These are phyloP conservation scores for Oryctolagus cuniculus DNA, from an alignment of 2,113 vertebrate genomes.

Conservation along the genomic window DNA sequence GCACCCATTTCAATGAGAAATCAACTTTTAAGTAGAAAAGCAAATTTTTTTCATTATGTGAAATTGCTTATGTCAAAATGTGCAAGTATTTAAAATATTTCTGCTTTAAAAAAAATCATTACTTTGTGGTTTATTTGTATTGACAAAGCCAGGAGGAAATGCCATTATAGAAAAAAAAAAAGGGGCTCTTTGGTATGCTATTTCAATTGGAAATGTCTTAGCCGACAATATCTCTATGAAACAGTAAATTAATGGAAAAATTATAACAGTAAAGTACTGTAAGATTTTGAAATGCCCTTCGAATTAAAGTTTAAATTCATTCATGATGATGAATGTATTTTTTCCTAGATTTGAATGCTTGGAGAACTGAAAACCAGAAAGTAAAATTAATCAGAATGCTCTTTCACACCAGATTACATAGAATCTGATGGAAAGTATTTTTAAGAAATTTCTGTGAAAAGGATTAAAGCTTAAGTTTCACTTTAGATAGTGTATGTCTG, in stretches of 20 bases:
- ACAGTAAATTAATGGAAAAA: conserved; percentile 20
- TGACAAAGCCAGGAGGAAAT: background rate
- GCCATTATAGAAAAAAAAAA: background rate
- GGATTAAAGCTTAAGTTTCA: background rate
- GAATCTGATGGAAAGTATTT: background rate
- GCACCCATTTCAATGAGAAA: background rate
- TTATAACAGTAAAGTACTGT: background rate
- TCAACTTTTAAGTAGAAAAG: conserved; percentile 33
- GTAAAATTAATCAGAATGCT: conserved; percentile 33
- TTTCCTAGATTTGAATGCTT: conserved; percentile 9
- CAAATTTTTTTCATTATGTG: background rate
- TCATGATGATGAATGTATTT: background rate
- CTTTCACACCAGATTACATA: background rate
- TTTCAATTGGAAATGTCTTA: background rate
- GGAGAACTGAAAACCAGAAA: conserved; percentile 36
- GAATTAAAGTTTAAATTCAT: conserved; percentile 43
- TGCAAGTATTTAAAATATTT: conserved; percentile 21
- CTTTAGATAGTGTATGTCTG: background rate
- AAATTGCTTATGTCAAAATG: background rate
- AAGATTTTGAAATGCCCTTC: conserved; percentile 19
- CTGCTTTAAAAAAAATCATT: background rate
- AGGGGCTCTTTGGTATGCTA: background rate
- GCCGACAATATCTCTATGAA: conserved; percentile 6
- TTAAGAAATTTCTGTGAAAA: conserved; percentile 33
- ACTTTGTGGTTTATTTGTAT: conserved; percentile 5